Evolutionary conservation across 2,113 vertebrate genomes (phyloP).

Genomic region (Cheilinus undulatus): DNA sequence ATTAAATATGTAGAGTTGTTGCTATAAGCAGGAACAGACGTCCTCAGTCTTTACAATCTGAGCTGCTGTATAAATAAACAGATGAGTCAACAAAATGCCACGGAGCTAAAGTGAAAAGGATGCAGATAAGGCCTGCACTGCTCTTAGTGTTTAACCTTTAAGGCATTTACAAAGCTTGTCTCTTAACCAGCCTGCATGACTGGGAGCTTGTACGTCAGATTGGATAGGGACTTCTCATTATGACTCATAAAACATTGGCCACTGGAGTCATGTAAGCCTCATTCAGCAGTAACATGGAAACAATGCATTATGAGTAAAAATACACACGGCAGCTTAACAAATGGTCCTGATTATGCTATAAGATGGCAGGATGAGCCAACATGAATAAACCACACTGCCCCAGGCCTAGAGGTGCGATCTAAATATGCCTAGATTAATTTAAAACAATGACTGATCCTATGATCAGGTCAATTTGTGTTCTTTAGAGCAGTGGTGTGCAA

Average conservation of each 20-base stretch:
- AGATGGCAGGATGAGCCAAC: not conserved
- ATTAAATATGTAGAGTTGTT: conserved; percentile 72
- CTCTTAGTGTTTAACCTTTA: conserved; percentile 63
- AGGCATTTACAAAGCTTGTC: conserved; percentile 36
- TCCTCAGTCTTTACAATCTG: conserved; percentile 43
- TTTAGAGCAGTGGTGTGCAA: too few relatives aligned
- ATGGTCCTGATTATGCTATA: not conserved
- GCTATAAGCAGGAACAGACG: conserved; percentile 58
- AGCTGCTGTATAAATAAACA: conserved; percentile 63
- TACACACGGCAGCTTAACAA: not conserved
- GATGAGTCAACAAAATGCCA: conserved; percentile 38
- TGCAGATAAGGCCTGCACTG: conserved; percentile 25
- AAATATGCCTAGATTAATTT: not conserved
- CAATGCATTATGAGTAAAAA: not conserved
- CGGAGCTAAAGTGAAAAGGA: conserved; percentile 17
- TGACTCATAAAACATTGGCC: conserved; percentile 45
- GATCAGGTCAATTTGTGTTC: too few relatives aligned
- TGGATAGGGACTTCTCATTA: conserved; percentile 46
- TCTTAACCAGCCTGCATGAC: conserved; percentile 34
- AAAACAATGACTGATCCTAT: too few relatives aligned
- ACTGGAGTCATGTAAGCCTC: conserved; percentile 13
- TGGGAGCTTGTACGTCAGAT: conserved; percentile 24
- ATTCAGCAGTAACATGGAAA: conserved; percentile 8
- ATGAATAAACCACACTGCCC: not conserved
- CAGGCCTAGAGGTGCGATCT: not conserved